These are phyloP conservation scores for Odontomachus brunneus DNA, from an alignment of 1,140 invertebrate genomes.

Conservation along the genomic window DNA sequence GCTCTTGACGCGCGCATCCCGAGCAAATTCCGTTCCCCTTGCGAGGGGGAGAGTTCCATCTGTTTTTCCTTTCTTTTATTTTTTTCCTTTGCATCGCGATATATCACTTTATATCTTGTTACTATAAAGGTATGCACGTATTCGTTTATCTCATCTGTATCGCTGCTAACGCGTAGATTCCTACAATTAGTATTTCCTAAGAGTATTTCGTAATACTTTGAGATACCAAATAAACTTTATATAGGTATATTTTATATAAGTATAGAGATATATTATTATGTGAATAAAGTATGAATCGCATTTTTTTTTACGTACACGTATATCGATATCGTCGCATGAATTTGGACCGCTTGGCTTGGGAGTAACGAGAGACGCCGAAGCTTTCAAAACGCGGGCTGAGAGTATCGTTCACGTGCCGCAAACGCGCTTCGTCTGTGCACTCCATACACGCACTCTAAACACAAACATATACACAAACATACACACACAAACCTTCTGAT, in stretches of 20 bases:
- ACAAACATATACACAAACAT: neutral
- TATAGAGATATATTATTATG: too few species aligned
- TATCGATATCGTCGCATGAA: slow-evolving; percentile 2
- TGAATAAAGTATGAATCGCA: slow-evolving; percentile 9
- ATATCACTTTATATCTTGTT: too few species aligned
- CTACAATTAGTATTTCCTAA: slow-evolving; percentile 27
- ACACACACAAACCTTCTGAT: neutral
- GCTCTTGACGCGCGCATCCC: too few species aligned
- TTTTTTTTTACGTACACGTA: neutral
- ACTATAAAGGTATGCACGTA: neutral
- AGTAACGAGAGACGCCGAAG: neutral
- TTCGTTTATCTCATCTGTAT: slow-evolving; percentile 28
- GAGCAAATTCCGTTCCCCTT: too few species aligned
- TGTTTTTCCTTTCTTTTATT: too few species aligned
- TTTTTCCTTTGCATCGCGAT: too few species aligned
- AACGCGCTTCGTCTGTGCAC: too few species aligned
- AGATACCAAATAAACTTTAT: slow-evolving; percentile 24
- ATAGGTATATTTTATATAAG: too few species aligned
- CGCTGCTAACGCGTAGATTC: slow-evolving; percentile 12
- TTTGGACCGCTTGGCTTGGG: slow-evolving; percentile 25
- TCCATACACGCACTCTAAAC: neutral
- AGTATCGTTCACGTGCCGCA: neutral
- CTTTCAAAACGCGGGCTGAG: neutral
- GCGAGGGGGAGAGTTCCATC: too few species aligned
- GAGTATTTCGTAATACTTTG: slow-evolving; percentile 35